Conservation (phyloP, 2,888 invertebrate genomes). For the Tyria jacobaeae region DNA sequence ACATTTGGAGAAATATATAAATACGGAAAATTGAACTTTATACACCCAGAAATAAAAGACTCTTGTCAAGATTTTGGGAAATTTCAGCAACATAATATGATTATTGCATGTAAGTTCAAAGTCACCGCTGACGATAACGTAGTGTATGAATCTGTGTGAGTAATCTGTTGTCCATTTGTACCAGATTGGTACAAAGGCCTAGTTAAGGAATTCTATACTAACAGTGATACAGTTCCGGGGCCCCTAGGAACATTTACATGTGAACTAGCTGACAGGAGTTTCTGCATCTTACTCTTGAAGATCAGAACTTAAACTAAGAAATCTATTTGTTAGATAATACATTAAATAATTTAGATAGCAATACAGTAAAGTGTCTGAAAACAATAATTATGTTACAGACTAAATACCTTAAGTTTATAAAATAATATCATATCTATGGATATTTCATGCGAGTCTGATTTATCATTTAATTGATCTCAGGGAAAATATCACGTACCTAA, state of each 20-base stretch:
- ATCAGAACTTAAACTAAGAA: no score
- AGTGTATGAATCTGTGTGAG: slow-evolving; percentile 47
- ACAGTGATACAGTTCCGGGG: slow-evolving; percentile 40
- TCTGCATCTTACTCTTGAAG: neutral
- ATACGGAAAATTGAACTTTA: slow-evolving; percentile 29
- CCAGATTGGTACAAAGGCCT: slow-evolving; percentile 43
- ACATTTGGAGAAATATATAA: slow-evolving; percentile 18
- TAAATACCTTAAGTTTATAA: no score
- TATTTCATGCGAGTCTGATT: neutral
- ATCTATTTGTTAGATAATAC: no score
- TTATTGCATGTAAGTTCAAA: slow-evolving; percentile 69
- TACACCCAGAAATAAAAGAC: slow-evolving; percentile 17
- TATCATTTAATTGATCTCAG: neutral
- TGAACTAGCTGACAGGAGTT: slow-evolving; percentile 1
- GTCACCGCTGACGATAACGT: slow-evolving; percentile 66
- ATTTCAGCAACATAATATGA: slow-evolving; percentile 12
- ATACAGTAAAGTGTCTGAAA: no score
- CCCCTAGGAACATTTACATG: slow-evolving; percentile 30
- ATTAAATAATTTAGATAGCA: no score
- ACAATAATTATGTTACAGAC: no score
- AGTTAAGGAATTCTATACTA: slow-evolving; percentile 34
- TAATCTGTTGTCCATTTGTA: slow-evolving; percentile 33
- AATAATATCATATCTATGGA: neutral
- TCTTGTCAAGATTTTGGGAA: neutral
- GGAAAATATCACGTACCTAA: neutral